Base-by-base conservation (phyloP, 2,888 invertebrate species). In the Pogonocherus hispidulus region DNA sequence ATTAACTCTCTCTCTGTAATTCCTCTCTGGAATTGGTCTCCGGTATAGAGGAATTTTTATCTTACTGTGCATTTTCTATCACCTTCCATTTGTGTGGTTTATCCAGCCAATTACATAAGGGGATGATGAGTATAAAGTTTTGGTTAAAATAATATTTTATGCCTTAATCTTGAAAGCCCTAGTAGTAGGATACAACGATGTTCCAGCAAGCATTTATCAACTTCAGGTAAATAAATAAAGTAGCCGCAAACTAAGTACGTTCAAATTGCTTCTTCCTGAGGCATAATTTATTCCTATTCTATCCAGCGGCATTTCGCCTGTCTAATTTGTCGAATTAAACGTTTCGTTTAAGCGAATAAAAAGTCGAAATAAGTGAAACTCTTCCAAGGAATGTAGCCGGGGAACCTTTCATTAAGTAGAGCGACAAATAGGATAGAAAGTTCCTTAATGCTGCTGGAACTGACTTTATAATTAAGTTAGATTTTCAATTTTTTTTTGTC, bases 391-490 rank as follows among this genome's bases (percentile, higher is more conserved):
- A 51, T 20, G 63, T 63, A 52, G 32, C 37, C 63, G 23, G 32
- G 32, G 32, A 47, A 46, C 46, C 35, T 63, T 63, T 63, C 63
- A 63, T 63, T 57, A 57, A 23, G 16, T 14, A 37, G 37, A 63
- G 63, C 52, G 63, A 63, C 63, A 63, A 51, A 62, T 47, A 59
- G 32, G 59, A 55, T 19, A 56, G 51, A 52, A 44, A 52, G 52
- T 63, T 44, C 23, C 27, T 51, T 52, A 52, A 41, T 35, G 52
- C n/a, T 52, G 22, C 41, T 27, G 52, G 41, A 52, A 52, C 35
- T 22, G 41, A 52, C 63, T 63, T 63, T 49, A 37, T 63, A 63
- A 63, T 63, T 51, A 63, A 63, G 51, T 63, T 63, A 63, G 41
- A 41, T 52, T 63, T 63, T 41, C 41, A 11, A 41, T 23, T 52